Evolutionary conservation across 2,888 invertebrate genomes (phyloP).

Genomic region (Andrena trimmerana): DNA sequence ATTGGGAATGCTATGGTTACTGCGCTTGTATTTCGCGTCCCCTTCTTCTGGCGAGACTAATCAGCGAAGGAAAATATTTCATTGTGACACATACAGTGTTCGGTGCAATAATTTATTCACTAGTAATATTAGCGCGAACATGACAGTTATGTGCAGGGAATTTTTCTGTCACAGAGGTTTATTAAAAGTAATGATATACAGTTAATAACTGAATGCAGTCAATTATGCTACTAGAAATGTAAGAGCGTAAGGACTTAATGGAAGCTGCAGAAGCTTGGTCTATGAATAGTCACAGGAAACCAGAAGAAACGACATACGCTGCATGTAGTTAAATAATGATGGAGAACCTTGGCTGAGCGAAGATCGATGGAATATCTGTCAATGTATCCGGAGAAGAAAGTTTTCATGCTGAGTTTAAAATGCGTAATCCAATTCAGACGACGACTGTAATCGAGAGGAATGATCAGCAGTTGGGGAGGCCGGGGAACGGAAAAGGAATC

Average conservation of each 20-base stretch:
- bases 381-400: slow-evolving; percentile 6
- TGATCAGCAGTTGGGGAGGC: not conserved
- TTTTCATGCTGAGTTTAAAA: slow-evolving; percentile 15
- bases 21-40: not conserved
- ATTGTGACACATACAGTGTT: too few relatives aligned
- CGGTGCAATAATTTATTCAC: not conserved
- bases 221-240: not conserved
- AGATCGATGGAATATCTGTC: slow-evolving; percentile 37
- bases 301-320: not conserved
- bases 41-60: not conserved
- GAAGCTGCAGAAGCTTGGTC: not conserved
- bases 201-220: not conserved
- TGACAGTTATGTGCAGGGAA: not conserved
- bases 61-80: too few relatives aligned
- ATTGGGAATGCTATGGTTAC: not conserved
- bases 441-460: slow-evolving; percentile 36
- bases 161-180: too few relatives aligned
- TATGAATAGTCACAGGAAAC: not conserved
- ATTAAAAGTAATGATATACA: not conserved
- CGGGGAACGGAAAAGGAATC: slow-evolving; percentile 33
- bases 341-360: slow-evolving; percentile 16
- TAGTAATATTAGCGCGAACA: not conserved
- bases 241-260: too few relatives aligned
- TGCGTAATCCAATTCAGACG: slow-evolving; percentile 46
- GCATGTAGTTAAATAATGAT: slow-evolving; percentile 29